Percentiles rank a stretch among this genome's conserved stretches.
phyloP scores from a whole-genome alignment of 2,888 invertebrate genomes.

The Trissolcus japonicus region DNA sequence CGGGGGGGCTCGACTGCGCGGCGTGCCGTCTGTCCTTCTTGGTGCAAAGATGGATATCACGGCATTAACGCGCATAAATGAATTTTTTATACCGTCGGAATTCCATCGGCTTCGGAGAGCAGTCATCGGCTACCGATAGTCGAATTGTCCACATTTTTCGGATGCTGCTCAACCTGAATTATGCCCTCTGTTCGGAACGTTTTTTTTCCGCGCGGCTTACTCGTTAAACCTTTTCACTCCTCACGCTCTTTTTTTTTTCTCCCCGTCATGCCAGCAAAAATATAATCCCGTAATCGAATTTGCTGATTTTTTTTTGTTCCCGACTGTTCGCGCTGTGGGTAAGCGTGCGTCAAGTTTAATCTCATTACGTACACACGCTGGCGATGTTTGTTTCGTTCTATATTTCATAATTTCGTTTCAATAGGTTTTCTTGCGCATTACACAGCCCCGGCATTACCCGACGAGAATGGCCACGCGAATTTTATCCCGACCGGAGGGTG shows the following conservation, averaged over 20 bases:
- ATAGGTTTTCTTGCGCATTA: conserved; percentile 31
- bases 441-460: conserved; percentile 18
- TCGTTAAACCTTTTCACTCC: conserved; percentile 4
- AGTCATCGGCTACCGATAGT: conserved; percentile 39
- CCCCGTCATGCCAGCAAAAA: conserved; percentile 23
- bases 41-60: conserved; percentile 23
- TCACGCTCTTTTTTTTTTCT: conserved; percentile 6
- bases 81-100: conserved; percentile 53
- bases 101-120: conserved; percentile 36
- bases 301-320: conserved; percentile 36
- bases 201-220: conserved; percentile 2
- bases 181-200: neutral
- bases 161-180: conserved; percentile 19
- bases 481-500: conserved; percentile 12
- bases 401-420: conserved; percentile 50
- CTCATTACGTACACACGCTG: conserved; percentile 37
- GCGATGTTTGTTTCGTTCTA: conserved; percentile 37
- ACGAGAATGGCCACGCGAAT: conserved; percentile 23
- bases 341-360: conserved; percentile 45
- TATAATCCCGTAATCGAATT: conserved; percentile 38
- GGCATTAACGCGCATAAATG: conserved; percentile 43
- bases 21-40: conserved; percentile 27
- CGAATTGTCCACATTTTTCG: conserved; percentile 34
- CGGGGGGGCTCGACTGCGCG: conserved; percentile 17
- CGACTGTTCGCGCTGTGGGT: conserved; percentile 9